Base-by-base conservation (phyloP, 1,140 invertebrate species). In the Idris sp. region DNA sequence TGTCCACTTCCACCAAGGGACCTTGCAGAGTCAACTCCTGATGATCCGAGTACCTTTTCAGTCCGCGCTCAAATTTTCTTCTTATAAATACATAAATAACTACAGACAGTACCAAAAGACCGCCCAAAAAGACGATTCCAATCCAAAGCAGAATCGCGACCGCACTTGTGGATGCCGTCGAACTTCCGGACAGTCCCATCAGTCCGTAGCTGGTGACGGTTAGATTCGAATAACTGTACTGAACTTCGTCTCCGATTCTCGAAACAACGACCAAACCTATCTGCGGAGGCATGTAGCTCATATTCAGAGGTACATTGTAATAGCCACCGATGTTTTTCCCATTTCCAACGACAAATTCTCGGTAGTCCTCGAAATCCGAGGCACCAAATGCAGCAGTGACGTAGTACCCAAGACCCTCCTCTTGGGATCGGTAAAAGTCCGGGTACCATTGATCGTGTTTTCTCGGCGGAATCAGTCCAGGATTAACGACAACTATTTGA, bases 271-370 rank as follows among this genome's bases (percentile, higher is more conserved):
- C 94, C 35, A 95, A 79, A 35, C 92, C 91, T 4, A 97, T 89
- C 65, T 93, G 91, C 3, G 84, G 82, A 9, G 73, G 65, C 4
- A 59, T 74, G 15, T 81, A 86, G 10, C 90, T 87, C 28, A 89
- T 80, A 31, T 92, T 86, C 13, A 97, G 82, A 0, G 94, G 94
- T 7, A 91, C 92, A 88, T 97, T 97, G 51, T 91, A 92, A 81
- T 91, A 97, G 0, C 91, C 90, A 62, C 93, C 92, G 80, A 95
- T 94, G 4, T 86, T 90, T 44, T 87, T 88, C 13, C 91, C 90
- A 87, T 96, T 92, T 8, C 96, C 95, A 35, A 97, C 90, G 3
- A 90, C 87, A 87, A 97, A 97, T 87, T 79, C 59, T 87, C 88
- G 59, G 87, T 91, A 83, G 85, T 80, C 88, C 65, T 90, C 79